Conservation (phyloP, 2,797 vertebrate species). For the Stomatorhinus walkeri region DNA sequence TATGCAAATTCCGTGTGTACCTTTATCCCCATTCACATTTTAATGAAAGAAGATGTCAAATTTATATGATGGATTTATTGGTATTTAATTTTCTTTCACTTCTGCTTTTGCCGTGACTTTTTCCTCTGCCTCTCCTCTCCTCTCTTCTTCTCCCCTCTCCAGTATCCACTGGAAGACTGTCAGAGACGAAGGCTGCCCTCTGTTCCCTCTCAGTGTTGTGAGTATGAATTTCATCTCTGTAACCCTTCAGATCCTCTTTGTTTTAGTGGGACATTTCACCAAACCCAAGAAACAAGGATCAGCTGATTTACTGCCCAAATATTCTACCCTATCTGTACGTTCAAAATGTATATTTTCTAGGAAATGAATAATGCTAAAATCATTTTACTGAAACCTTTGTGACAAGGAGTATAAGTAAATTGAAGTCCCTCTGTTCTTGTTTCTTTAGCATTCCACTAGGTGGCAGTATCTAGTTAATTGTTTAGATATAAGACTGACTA, state of each 20-base stretch:
- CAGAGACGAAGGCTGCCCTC: constrained; percentile 65
- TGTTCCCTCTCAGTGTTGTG: constrained; percentile 89
- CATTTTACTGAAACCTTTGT: background rate
- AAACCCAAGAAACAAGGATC: background rate
- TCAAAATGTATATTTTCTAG: background rate
- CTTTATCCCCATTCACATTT: background rate
- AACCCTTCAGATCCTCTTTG: background rate
- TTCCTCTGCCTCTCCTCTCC: background rate
- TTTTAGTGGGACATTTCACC: background rate
- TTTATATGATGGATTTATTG: background rate
- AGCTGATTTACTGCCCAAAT: background rate
- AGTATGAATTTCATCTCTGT: constrained; percentile 53
- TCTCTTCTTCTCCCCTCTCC: background rate
- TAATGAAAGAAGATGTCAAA: background rate
- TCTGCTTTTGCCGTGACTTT: background rate
- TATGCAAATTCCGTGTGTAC: background rate
- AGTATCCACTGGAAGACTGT: constrained; percentile 70
- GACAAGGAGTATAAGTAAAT: background rate
- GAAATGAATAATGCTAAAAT: background rate
- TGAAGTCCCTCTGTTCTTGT: background rate
- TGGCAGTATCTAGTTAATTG: background rate
- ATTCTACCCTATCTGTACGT: background rate
- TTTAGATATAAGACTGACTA: background rate
- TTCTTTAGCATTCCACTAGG: background rate
- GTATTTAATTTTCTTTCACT: background rate